Evolutionary conservation across 2,797 vertebrate genomes (phyloP).

Genomic region (Rachycentron canadum): DNA sequence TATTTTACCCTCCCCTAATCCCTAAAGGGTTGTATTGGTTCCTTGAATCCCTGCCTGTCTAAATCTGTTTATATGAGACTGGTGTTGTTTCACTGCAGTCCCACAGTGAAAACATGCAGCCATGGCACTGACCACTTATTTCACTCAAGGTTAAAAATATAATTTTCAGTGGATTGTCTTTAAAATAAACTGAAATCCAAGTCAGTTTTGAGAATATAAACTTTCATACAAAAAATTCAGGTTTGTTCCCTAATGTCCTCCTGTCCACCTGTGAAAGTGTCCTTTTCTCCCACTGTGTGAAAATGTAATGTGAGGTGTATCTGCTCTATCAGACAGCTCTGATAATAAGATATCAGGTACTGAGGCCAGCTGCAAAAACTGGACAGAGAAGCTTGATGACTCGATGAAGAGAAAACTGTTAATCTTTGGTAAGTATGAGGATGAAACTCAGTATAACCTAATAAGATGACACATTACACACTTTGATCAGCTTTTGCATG

Average conservation of each 20-base stretch:
- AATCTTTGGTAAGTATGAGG: slow-evolving; percentile 3
- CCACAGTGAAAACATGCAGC: too few species aligned
- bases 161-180: too few species aligned
- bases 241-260: neutral
- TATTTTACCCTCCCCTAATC: too few species aligned
- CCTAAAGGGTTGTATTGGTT: too few species aligned
- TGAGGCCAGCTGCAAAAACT: neutral
- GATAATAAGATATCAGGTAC: neutral
- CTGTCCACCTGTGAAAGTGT: neutral
- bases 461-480: neutral
- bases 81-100: too few species aligned
- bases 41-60: too few species aligned
- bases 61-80: too few species aligned
- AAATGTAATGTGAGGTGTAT: neutral
- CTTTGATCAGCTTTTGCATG: neutral
- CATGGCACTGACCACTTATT: too few species aligned
- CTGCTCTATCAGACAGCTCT: slow-evolving; percentile 34
- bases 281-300: neutral
- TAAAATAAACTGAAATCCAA: too few species aligned
- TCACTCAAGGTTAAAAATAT: too few species aligned
- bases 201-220: too few species aligned
- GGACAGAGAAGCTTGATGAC: slow-evolving; percentile 1
- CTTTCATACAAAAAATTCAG: too few species aligned
- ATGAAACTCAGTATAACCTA: neutral
- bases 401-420: slow-evolving; percentile 13